Percentiles rank a stretch among this genome's conserved stretches.
These are phyloP conservation scores for Pteronotus mesoamericanus DNA, from an alignment of 2,797 vertebrate genomes.

Conservation along the genomic window DNA sequence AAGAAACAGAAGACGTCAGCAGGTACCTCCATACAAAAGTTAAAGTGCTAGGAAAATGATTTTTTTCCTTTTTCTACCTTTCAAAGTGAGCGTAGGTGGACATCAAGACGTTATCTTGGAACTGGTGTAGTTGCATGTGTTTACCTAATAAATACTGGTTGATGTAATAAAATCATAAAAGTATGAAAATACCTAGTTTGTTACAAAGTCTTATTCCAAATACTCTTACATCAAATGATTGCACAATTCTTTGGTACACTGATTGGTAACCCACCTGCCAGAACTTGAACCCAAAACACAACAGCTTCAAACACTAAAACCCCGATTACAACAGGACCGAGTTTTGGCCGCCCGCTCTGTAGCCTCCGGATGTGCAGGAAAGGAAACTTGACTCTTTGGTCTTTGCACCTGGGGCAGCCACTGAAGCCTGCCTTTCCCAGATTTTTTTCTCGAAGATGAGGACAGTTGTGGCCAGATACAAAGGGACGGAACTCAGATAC, in stretches of 20 bases:
- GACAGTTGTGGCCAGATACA: background rate
- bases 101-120: background rate
- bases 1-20: slow-evolving; percentile 61
- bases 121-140: slow-evolving; percentile 14
- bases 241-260: background rate
- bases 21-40: slow-evolving; percentile 59
- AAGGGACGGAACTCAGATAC: background rate
- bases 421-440: background rate
- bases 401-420: background rate
- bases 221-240: background rate
- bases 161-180: slow-evolving; percentile 42
- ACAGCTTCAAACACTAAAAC: background rate
- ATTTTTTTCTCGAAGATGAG: background rate
- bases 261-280: background rate
- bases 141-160: slow-evolving; percentile 17
- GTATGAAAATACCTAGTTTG: background rate
- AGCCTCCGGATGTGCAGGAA: background rate
- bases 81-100: background rate
- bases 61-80: background rate
- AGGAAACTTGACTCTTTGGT: background rate
- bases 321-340: background rate
- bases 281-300: background rate
- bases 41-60: background rate
- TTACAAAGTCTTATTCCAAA: slow-evolving; percentile 17
- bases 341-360: background rate